Conservation (phyloP, 2,888 invertebrate species). For the Cheiracanthium punctorium region DNA sequence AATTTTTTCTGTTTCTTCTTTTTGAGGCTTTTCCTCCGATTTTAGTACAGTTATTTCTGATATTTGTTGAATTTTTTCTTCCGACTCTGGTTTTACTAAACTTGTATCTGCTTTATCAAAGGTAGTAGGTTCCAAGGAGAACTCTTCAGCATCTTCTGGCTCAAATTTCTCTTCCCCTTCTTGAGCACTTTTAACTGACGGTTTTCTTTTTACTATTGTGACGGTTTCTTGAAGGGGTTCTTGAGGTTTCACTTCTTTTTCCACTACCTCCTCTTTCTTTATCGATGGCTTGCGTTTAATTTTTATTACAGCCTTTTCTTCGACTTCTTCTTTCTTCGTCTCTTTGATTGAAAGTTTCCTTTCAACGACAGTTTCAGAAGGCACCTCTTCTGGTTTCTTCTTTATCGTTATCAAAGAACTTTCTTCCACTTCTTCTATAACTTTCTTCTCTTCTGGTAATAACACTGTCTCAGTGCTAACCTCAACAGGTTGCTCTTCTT, state of each 20-base stretch:
- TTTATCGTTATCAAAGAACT: not conserved
- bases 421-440: constrained; percentile 12
- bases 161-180: constrained; percentile 19
- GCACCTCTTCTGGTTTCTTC: not conserved
- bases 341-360: not conserved
- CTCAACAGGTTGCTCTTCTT: constrained; percentile 37
- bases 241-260: constrained; percentile 46
- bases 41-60: constrained; percentile 20
- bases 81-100: constrained; percentile 13
- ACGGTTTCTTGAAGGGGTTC: constrained; percentile 17
- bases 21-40: constrained; percentile 51
- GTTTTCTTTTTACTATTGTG: constrained; percentile 38
- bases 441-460: not conserved
- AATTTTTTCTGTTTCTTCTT: constrained; percentile 56
- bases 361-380: not conserved
- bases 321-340: not conserved
- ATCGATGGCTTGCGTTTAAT: not conserved
- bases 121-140: constrained; percentile 19
- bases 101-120: constrained; percentile 34
- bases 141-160: constrained; percentile 27
- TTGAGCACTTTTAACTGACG: constrained; percentile 34
- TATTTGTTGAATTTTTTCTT: not conserved
- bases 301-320: constrained; percentile 25
- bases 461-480: not conserved
- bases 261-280: constrained; percentile 11